Conservation (phyloP, 1,140 invertebrate species). For the Aphis gossypii region DNA sequence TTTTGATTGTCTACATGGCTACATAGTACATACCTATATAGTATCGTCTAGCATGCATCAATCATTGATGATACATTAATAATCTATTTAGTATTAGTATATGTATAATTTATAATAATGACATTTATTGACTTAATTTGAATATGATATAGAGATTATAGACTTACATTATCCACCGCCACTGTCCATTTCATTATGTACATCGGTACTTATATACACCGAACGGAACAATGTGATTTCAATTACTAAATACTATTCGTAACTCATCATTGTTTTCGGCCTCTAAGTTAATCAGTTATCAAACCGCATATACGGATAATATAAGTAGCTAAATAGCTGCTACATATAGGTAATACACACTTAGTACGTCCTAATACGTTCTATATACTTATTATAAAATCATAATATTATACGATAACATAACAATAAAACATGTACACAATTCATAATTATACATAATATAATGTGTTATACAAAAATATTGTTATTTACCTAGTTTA, state of each 20-base stretch:
- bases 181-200: not conserved
- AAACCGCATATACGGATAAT: not conserved
- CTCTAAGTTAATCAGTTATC: not conserved
- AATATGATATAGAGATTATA: not conserved
- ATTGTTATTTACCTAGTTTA: conserved; percentile 2
- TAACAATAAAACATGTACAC: not conserved
- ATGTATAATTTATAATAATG: not conserved
- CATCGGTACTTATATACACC: no score
- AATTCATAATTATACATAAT: no score
- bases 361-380: not conserved
- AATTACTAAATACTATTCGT: not conserved
- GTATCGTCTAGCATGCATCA: not conserved
- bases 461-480: not conserved
- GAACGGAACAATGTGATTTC: not conserved
- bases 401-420: not conserved
- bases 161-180: not conserved
- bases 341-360: not conserved
- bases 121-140: not conserved
- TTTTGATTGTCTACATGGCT: not conserved
- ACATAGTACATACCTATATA: no score
- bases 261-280: not conserved
- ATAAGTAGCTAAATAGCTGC: not conserved
- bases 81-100: not conserved
- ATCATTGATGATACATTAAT: not conserved
- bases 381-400: not conserved